Base-by-base conservation (phyloP, 1,140 invertebrate species). In the Solenopsis fugax region DNA sequence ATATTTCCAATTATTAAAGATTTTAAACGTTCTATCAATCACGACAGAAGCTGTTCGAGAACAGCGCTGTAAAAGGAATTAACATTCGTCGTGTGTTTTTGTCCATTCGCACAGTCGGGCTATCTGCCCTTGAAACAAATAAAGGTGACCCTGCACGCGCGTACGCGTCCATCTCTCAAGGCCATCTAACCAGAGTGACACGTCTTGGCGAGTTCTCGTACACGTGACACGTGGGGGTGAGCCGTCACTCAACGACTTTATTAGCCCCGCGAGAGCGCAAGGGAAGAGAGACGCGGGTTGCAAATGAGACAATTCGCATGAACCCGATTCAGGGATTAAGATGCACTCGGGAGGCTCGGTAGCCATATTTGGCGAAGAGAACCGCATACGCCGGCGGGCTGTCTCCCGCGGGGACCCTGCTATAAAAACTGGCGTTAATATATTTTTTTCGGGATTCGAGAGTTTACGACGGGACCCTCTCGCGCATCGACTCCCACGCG, bases 71-170 rank as follows among this genome's bases (percentile, higher is more conserved):
- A 7, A 24, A 18, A 78, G 78, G 88, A 92, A 94, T 94, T 92
- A 89, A 93, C 90, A 93, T 94, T 92, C 93, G 93, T 88, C 89
- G 88, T 87, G 90, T 86, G 90, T 89, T 92, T 92, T 90, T 91
- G 80, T 76, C 56, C 72, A 81, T 50, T 77, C 88, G 88, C 87
- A 87, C 87, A 82, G 60, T 65, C 29, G 56, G 73, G 16, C 24
- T 50, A 84, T 86, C 89, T 87, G 92, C 92, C 94, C 92, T 94
- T 94, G 92, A 92, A 93, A 89, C 92, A 89, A 92, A 93, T 93
- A 93, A 89, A 90, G 90, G 88, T 93, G 92, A 93, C 88, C 92
- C 89, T 78, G 85, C 60, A 29, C 60, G 45, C 45, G 60, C 77
- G 24, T n/a, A 52, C 77, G 52, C 86, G 86, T 81, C 91, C 91